Evolutionary conservation across 2,888 invertebrate species (phyloP), one percentile per base, ranked within the genome.

Genomic region (Neoascia interrupta): DNA sequence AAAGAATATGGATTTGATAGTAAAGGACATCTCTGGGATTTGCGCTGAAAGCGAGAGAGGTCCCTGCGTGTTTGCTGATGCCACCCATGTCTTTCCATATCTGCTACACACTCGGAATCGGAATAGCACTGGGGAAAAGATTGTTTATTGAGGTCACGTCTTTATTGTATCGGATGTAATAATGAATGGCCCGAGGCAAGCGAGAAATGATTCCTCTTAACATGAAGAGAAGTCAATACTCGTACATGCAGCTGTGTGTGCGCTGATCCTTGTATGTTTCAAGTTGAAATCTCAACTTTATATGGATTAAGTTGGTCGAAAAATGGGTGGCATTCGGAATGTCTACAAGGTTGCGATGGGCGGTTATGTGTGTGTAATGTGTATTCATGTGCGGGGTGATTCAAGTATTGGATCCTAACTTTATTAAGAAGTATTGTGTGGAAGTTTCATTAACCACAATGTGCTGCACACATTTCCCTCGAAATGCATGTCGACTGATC

Each of bases 141-240:
- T 82, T 81, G 81, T 82, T 82, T 82, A 82, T 82, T 82, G 82
- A 69, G 82, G 81, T 82, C 82, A 82, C 82, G 82, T 82, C 74
- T 81, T 82, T 81, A 82, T 82, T 82, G 82, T 82, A 82, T 82
- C 82, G 82, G 81, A 82, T 82, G 82, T 81, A 82, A 82, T 82
- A 82, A 82, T 82, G 82, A 82, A 82, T 82, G 76, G 76, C 82
- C 74, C 54, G 47, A 39, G 60, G 82, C 68, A 68, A 66, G 54
- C 68, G 43, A 73, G 72, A 72, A 76, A 76, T 76, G 76, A 76
- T 76, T 72, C 60, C 47, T 60, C 64, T 64, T 53, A 41, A 54
- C 47, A 66, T 64, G 37, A 18, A 15, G 31, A 6, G 10, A n/a
- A 70, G 58, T 72, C 56, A 70, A 53, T 73, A 36, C 61, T 51